Evolutionary conservation across 2,113 vertebrate species (phyloP), one percentile per base, ranked within the genome.

Genomic region (Empidonax alnorum): DNA sequence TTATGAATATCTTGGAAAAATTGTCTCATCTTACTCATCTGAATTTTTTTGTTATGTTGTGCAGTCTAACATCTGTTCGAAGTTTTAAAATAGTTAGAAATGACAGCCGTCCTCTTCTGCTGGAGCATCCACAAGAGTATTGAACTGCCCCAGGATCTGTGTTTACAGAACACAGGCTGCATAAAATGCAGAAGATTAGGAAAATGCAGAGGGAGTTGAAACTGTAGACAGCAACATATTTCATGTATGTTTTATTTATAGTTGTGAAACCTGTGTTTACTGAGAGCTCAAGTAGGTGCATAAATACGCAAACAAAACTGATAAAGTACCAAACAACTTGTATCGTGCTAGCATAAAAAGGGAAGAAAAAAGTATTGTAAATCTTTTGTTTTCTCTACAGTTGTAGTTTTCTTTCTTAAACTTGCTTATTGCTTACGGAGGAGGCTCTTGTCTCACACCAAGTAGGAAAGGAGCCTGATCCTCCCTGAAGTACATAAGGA

Each of bases 61-160:
- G 30, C 47, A 72, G 42, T 41, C 21, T 30, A 80, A 84, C 88
- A 94, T 90, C 90, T 97, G 90, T 80, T 95, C 75, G 50, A 47
- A 87, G 72, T 88, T 93, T 72, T 84, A 75, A 91, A 96, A 94
- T 83, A 84, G 68, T 89, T 80, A 69, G 53, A 66, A 80, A 58
- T 79, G 42, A 94, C 66, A 97, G 75, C 78, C 81, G 44, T 67
- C 28, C 22, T 89, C 37, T 80, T 68, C 81, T 95, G 86, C 81
- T 89, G 65, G 35, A 83, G 71, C 67, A 87, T 87, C 67, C 74
- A 67, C 47, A 53, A 30, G 77, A 74, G 67, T 76, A 85, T 37
- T 89, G 71, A 89, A 93, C 50, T 62, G 63, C 87, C 63, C 28
- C 52, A 69, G 58, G 81, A 82, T 62, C 74, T 85, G 27, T 87